Base-by-base conservation (phyloP, 2,113 vertebrate species). In the Acrocephalus kingi region DNA sequence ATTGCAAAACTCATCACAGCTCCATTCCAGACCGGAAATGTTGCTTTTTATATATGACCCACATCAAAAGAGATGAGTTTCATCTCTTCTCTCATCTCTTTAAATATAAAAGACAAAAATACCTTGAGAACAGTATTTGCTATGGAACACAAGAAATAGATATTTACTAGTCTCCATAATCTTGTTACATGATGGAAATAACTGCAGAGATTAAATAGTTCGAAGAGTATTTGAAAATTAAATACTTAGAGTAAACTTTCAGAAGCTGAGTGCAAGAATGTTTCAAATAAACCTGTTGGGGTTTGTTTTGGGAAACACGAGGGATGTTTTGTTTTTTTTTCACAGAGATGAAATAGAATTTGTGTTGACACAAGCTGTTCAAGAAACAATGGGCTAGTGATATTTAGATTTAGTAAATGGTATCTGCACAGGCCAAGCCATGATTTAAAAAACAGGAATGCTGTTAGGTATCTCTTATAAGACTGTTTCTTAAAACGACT, bases 361-460 rank as follows among this genome's bases (percentile, higher is more conserved):
- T 86, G 54, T 94, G 72, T 83, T 89, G 82, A 94, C 84, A 74
- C 71, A 55, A 93, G 52, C 78, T 93, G 68, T 92, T 92, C 86
- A 90, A 90, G 79, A 81, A 93, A 88, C 79, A 63, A 90, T 14
- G 35, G 56, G 39, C 35, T 74, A 49, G 77, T 69, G 81, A 94
- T 95, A 58, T 76, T 88, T 72, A 95, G 73, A 94, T 95, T 97
- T 80, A 93, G 69, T 94, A 95, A 96, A 93, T 10, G 39, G 72
- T 72, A 75, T 93, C 88, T 91, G 68, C 72, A 84, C 78, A 96
- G 88, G 85, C 68, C 87, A 96, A 95, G 79, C 85, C 82, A 89
- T 88, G 61, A 86, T 39, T 84, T 94, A 30, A 79, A 91, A 95
- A 90, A 55, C 75, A 85, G 62, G 61, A 76, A 90, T 71, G 63